Conservation (phyloP, 1,140 invertebrate genomes). For the Drosophila pruinosa region DNA sequence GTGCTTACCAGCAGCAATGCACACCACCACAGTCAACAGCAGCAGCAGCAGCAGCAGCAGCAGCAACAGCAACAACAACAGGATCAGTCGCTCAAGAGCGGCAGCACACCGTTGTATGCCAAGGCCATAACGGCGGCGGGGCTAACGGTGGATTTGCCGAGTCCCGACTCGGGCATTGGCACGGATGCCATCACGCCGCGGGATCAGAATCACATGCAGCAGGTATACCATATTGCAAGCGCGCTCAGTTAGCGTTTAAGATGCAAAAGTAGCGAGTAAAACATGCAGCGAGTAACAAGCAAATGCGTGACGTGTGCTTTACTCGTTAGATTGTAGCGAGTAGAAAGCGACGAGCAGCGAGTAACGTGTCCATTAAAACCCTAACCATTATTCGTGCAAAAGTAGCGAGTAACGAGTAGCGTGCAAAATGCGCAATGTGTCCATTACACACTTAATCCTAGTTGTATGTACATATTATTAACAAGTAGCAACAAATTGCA, state of each 20-base stretch:
- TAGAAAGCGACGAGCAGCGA: slow-evolving; percentile 32
- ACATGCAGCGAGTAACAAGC: neutral
- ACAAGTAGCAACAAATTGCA: no score
- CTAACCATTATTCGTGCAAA: neutral
- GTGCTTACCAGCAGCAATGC: slow-evolving; percentile 63
- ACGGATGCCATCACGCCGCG: slow-evolving; percentile 94
- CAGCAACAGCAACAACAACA: slow-evolving; percentile 69
- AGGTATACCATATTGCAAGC: slow-evolving; percentile 88
- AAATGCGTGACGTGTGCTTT: slow-evolving; percentile 55
- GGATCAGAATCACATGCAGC: slow-evolving; percentile 93
- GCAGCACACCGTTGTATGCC: slow-evolving; percentile 74
- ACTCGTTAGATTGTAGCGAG: slow-evolving; percentile 14
- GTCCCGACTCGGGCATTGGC: slow-evolving; percentile 95
- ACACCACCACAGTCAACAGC: slow-evolving; percentile 53
- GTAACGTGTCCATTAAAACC: neutral
- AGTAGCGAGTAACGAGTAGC: slow-evolving; percentile 5
- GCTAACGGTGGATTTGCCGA: slow-evolving; percentile 94
- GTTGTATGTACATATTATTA: neutral
- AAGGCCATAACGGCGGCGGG: slow-evolving; percentile 86
- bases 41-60: slow-evolving; percentile 56
- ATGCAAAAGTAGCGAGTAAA: no score
- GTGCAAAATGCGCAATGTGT: slow-evolving; percentile 43
- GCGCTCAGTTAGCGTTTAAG: neutral
- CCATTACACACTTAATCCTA: slow-evolving; percentile 24
- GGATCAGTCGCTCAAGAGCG: slow-evolving; percentile 48